phyloP scores from a whole-genome alignment of 2,113 vertebrate species.

The Alaudala cheleensis region DNA sequence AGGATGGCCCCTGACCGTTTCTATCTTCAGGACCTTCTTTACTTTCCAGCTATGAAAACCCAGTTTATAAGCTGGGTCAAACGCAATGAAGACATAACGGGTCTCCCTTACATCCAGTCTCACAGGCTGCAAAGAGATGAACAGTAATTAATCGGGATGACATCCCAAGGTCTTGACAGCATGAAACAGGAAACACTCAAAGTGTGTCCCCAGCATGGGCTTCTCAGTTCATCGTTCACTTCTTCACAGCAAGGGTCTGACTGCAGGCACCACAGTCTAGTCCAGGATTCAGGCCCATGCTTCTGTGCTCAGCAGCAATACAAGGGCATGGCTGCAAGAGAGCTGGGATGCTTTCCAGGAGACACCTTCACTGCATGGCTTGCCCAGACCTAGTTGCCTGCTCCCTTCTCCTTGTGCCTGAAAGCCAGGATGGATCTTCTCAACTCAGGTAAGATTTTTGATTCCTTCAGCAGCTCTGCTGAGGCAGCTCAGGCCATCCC shows the following conservation, averaged over 20 bases:
- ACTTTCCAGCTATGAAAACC: constrained; percentile 63
- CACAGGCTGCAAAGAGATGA: constrained; percentile 69
- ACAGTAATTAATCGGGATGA: background rate
- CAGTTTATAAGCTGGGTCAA: constrained; percentile 75
- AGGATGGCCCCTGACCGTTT: constrained; percentile 76
- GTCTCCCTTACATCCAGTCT: constrained; percentile 67
- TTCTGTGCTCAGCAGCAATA: background rate
- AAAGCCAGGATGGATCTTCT: background rate
- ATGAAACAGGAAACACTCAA: fast-evolving
- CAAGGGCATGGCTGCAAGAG: background rate
- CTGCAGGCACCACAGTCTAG: background rate
- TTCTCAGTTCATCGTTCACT: background rate
- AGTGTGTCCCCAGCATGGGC: fast-evolving
- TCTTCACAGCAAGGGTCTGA: background rate
- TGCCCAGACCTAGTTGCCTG: background rate
- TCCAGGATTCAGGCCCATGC: background rate
- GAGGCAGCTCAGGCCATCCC: background rate
- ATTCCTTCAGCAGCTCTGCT: background rate
- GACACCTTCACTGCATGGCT: background rate
- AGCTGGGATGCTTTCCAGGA: background rate
- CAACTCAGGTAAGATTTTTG: background rate
- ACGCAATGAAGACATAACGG: constrained; percentile 76
- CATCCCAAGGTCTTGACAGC: background rate
- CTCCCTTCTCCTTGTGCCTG: background rate
- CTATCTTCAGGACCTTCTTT: constrained; percentile 75